phyloP scores from a whole-genome alignment of 2,113 vertebrate species.

The Dromaius novaehollandiae region DNA sequence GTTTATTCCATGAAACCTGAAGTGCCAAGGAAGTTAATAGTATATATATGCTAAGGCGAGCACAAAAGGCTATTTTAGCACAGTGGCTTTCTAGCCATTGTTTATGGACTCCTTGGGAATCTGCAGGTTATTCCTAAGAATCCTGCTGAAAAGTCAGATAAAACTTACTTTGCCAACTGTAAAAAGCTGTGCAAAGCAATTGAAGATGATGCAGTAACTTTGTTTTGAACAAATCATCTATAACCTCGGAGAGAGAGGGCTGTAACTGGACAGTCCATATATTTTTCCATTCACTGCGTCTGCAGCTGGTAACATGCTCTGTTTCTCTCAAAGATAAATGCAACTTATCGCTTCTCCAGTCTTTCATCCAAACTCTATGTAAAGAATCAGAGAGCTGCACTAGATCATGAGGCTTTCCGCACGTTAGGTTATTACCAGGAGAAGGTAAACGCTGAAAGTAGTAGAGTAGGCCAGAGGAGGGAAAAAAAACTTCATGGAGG shows the following conservation, averaged over 20 bases:
- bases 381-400: neutral
- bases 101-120: neutral
- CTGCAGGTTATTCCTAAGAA: neutral
- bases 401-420: accelerated
- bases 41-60: no score
- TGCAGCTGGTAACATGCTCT: neutral
- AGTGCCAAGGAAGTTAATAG: neutral
- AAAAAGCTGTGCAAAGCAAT: neutral
- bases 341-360: accelerated
- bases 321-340: neutral
- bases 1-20: neutral
- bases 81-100: no score
- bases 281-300: neutral
- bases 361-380: neutral
- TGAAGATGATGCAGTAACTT: neutral
- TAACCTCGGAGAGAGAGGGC: accelerated
- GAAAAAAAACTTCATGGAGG: neutral
- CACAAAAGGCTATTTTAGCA: neutral
- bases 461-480: neutral
- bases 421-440: neutral
- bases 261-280: accelerated
- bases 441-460: neutral
- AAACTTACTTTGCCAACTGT: neutral
- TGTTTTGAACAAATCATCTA: neutral
- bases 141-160: neutral